Evolutionary conservation across 2,888 invertebrate genomes (phyloP), one percentile per base, ranked within the genome.

Genomic region (Drosophila dives): DNA sequence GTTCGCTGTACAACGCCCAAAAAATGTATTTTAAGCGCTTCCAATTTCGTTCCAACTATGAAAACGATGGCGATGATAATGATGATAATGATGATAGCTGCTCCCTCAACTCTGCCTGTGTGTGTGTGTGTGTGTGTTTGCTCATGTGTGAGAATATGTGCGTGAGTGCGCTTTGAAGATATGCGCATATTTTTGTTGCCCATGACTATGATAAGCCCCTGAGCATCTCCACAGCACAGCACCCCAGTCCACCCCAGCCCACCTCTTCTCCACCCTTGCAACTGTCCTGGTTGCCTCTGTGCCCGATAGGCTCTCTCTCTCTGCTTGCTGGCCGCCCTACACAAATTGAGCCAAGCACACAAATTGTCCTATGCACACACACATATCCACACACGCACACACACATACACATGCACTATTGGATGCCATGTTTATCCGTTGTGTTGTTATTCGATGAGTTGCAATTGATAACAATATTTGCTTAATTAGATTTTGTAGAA

Each of bases 301-400:
- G 45, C 20, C 45, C 20, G 20, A 15, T 45, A 23, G 20, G 45
- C 40, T 40, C 36, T 11, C 36, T 7, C 10, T 49, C 26, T 17
- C 26, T 29, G 40, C 26, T 34, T 49, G 34, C 26, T 60, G n/a
- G 26, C 26, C 12, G 15, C 11, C 20, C 45, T 23, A 12, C 23
- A 45, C 20, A 71, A 65, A 81, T 69, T 65, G 58, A 64, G 72
- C 51, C 42, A 48, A 38, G 65, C 77, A 80, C 71, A 70, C 86
- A 71, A 51, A 66, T 45, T 59, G 66, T 61, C 58, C 64, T 75
- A 50, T 62, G 55, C 64, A 77, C 61, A 75, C 64, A 66, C 48
- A 45, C 23, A 55, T 42, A 64, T 59, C 58, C 54, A 12, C 34
- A 33, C 48, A 48, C 34, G 51, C 53, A 51, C 29, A 29, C 51